Percentiles rank a stretch among this genome's conserved stretches.
Evolutionary conservation across 2,113 vertebrate species (phyloP).

Genomic region (Corvus cornix): DNA sequence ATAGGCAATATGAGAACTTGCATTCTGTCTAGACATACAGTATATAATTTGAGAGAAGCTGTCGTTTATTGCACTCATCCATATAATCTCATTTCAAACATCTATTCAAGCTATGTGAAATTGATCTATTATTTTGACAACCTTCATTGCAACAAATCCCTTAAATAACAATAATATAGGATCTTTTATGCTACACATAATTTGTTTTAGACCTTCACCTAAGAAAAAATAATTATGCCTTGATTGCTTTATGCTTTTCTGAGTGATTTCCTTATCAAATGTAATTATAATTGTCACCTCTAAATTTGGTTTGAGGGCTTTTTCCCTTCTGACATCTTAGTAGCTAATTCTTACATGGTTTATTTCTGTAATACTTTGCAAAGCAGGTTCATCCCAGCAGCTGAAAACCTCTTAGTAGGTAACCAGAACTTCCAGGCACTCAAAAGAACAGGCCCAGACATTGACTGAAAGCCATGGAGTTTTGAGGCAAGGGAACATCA

Average conservation of each 20-base stretch:
- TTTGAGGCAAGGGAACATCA: background rate
- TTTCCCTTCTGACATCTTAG: background rate
- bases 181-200: background rate
- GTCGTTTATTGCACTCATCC: background rate
- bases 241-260: background rate
- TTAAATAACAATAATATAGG: background rate
- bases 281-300: background rate
- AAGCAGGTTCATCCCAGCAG: background rate
- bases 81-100: background rate
- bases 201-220: background rate
- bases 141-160: background rate
- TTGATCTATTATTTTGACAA: conserved; percentile 29
- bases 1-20: background rate
- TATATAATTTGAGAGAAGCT: background rate
- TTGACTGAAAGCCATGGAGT: background rate
- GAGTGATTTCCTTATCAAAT: background rate
- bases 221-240: background rate
- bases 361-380: background rate
- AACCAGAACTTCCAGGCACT: background rate
- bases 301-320: background rate
- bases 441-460: background rate
- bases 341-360: background rate
- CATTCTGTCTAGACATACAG: background rate
- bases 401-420: background rate
- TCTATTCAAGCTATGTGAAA: background rate